Percentiles rank a stretch among this genome's conserved stretches.
Conservation (phyloP, 2,888 invertebrate species). For the Synanthedon tipuliformis region DNA sequence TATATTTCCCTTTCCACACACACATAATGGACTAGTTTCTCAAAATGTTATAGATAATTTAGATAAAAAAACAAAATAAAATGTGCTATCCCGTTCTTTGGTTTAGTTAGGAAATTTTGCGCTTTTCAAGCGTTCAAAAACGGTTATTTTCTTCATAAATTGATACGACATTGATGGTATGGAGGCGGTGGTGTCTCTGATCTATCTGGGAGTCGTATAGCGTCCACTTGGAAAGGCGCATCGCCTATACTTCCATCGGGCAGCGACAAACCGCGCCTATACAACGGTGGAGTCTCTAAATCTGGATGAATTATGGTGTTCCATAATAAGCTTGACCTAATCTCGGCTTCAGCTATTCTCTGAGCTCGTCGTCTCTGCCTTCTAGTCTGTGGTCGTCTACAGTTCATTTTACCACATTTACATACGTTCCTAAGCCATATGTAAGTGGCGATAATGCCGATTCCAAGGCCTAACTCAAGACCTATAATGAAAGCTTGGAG, state of each 20-base stretch:
- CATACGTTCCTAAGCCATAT: constrained; percentile 51
- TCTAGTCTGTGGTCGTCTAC: constrained; percentile 24
- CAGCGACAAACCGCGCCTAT: constrained; percentile 37
- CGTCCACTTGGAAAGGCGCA: constrained; percentile 33
- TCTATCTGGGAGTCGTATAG: constrained; percentile 35
- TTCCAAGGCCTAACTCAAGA: constrained; percentile 47
- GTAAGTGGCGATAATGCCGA: constrained; percentile 55
- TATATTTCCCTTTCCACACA: too few relatives aligned
- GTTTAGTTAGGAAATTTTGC: too few relatives aligned
- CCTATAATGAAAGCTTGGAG: constrained; percentile 56
- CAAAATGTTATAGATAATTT: too few relatives aligned
- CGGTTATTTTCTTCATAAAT: constrained; percentile 14
- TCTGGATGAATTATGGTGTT: constrained; percentile 41
- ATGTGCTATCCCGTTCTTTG: too few relatives aligned
- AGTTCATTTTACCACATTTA: constrained; percentile 30
- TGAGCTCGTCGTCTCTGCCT: constrained; percentile 29
- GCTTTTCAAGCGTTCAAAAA: too few relatives aligned
- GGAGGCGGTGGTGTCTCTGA: constrained; percentile 62
- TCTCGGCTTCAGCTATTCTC: constrained; percentile 22
- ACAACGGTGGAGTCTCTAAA: constrained; percentile 51
- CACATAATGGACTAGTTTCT: too few relatives aligned
- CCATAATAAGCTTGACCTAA: constrained; percentile 53
- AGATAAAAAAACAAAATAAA: too few relatives aligned
- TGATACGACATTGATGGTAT: constrained; percentile 49
- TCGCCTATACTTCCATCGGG: constrained; percentile 26